A percentile compares a stretch with the other conserved stretches of the same genome.
Conservation (phyloP, 2,113 vertebrate species). For the Dicrurus megarhynchus region DNA sequence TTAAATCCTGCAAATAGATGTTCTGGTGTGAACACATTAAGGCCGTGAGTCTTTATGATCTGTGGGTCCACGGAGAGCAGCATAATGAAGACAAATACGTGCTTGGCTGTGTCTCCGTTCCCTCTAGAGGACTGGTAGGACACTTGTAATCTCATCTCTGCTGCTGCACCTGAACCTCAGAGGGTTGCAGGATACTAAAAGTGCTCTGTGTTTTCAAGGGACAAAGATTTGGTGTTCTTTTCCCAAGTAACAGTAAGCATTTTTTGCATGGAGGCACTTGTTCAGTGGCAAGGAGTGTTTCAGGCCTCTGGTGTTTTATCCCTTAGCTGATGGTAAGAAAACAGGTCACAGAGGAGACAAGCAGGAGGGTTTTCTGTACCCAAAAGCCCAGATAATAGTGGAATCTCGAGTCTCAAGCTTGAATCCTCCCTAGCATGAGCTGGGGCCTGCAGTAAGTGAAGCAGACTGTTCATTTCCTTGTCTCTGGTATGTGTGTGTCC, state of each 20-base stretch:
- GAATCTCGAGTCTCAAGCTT: not conserved
- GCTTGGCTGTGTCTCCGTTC: not conserved
- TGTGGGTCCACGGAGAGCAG: not conserved
- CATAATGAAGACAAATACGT: not conserved
- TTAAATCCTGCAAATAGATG: not conserved
- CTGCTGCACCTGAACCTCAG: not conserved
- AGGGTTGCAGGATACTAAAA: not conserved
- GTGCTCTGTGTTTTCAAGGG: not conserved
- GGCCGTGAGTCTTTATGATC: not conserved
- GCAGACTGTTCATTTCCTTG: not conserved
- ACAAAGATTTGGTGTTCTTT: not conserved
- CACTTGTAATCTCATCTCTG: not conserved
- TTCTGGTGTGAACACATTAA: not conserved
- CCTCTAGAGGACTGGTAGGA: not conserved
- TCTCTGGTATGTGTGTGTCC: not conserved
- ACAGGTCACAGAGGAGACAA: not conserved
- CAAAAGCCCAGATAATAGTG: not conserved
- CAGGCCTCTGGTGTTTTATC: not conserved
- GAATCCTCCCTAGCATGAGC: not conserved
- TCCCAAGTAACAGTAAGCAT: not conserved
- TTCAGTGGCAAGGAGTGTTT: not conserved
- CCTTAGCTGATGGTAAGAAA: not conserved
- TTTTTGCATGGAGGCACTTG: not conserved
- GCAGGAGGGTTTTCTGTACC: not conserved
- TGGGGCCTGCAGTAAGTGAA: not conserved